These are phyloP conservation scores for Abramis brama DNA, from an alignment of 2,113 vertebrate species.

Conservation along the genomic window DNA sequence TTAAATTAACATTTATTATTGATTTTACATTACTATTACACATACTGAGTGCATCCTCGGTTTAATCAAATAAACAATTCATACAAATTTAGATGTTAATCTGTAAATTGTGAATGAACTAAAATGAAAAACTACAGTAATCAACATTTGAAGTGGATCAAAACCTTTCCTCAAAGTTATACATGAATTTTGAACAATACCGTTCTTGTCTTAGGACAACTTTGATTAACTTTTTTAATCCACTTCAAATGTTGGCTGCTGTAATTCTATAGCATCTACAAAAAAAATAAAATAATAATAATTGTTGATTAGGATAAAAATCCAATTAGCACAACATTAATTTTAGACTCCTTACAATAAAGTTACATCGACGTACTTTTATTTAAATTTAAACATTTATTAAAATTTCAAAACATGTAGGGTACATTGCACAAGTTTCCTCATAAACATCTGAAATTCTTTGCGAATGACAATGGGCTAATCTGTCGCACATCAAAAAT, in stretches of 20 bases:
- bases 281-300: neutral
- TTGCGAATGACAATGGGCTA: neutral
- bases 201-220: too few species aligned
- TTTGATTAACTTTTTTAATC: too few species aligned
- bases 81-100: neutral
- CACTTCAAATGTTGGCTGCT: too few species aligned
- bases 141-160: too few species aligned
- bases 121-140: neutral
- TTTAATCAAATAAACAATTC: neutral
- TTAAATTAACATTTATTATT: neutral
- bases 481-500: conserved; percentile 48
- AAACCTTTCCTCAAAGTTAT: too few species aligned
- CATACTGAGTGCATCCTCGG: neutral
- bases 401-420: neutral
- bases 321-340: too few species aligned
- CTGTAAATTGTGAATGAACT: neutral
- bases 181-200: too few species aligned
- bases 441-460: neutral
- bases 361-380: neutral
- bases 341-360: neutral
- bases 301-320: too few species aligned
- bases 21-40: neutral
- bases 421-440: neutral
- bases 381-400: neutral
- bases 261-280: neutral